These are phyloP conservation scores for Triops cancriformis DNA, from an alignment of 1,140 invertebrate species.

Conservation along the genomic window DNA sequence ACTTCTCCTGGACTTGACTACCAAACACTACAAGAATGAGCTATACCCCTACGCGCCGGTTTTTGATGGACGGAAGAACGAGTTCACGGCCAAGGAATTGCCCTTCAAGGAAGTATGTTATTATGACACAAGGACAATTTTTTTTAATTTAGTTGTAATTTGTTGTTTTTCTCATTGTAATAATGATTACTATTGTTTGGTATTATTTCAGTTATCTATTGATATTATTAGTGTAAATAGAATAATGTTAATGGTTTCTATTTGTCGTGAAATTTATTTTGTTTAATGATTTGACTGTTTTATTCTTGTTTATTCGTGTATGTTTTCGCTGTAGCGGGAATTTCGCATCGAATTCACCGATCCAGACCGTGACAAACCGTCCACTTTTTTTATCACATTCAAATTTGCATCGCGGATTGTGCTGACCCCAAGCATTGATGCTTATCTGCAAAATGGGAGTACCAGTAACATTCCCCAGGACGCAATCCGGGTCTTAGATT, in stretches of 20 bases:
- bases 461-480: slow-evolving; percentile 49
- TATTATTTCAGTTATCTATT: too few relatives aligned
- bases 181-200: too few relatives aligned
- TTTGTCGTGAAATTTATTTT: too few relatives aligned
- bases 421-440: slow-evolving; percentile 46
- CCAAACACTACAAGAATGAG: not conserved
- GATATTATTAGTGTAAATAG: too few relatives aligned
- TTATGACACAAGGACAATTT: too few relatives aligned
- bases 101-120: not conserved
- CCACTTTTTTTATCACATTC: slow-evolving; percentile 51
- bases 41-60: slow-evolving; percentile 42
- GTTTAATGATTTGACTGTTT: slow-evolving; percentile 14
- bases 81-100: slow-evolving; percentile 45
- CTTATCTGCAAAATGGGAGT: slow-evolving; percentile 42
- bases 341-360: slow-evolving; percentile 32
- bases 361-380: slow-evolving; percentile 43
- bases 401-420: slow-evolving; percentile 36
- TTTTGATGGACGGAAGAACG: slow-evolving; percentile 62
- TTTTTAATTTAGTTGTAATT: not conserved
- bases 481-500: slow-evolving; percentile 66
- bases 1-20: not conserved
- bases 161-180: not conserved
- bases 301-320: not conserved
- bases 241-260: too few relatives aligned
- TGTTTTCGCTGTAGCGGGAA: not conserved